Base-by-base conservation (phyloP, 2,888 invertebrate genomes). In the Proisotoma minuta region DNA sequence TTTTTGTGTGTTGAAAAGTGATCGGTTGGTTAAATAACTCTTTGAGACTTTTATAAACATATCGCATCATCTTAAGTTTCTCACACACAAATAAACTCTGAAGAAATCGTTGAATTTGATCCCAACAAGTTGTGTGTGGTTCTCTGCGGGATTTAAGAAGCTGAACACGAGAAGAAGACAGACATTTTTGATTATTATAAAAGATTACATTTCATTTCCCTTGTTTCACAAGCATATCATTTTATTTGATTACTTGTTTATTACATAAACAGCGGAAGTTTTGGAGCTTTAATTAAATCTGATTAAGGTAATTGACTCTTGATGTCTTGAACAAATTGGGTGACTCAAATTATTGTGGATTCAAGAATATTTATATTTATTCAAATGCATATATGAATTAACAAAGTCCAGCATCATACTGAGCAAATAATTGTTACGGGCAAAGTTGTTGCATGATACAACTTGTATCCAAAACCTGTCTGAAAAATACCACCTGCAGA, bases 121-220 rank as follows among this genome's bases (percentile, higher is more conserved):
- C 10, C 10, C 5, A 43, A 15, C 20, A 18, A 18, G 5, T n/a
- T 12, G 43, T 43, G 43, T 43, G 43, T 43, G 43, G 26, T 26
- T 43, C 56, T 3, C 56, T 56, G 56, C 56, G 56, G 56, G 56
- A 56, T 26, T 56, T 56, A 47, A 23, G 18, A 12, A 15, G 24
- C 28, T 24, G 51, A n/a, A 15, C 22, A 49, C 18, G 49, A 49
- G 24, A 27, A 15, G 18, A 56, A 24, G 54, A 39, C 54, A 39
- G 54, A 54, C 39, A 54, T 34, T 54, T 34, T 54, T 54, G 52
- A 52, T 52, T 22, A n/a, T n/a, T n/a, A 52, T 52, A 26, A 26
- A 3, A 28, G 52, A 52, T 28, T 28, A 18, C 5, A 12, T 27
- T 12, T 24, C 52, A 24, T 54, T 22, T 27, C 39, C 34, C 34